A percentile compares a stretch with the other conserved stretches of the same genome.
Evolutionary conservation across 2,888 invertebrate genomes (phyloP).

Genomic region (Campoplex nolae): DNA sequence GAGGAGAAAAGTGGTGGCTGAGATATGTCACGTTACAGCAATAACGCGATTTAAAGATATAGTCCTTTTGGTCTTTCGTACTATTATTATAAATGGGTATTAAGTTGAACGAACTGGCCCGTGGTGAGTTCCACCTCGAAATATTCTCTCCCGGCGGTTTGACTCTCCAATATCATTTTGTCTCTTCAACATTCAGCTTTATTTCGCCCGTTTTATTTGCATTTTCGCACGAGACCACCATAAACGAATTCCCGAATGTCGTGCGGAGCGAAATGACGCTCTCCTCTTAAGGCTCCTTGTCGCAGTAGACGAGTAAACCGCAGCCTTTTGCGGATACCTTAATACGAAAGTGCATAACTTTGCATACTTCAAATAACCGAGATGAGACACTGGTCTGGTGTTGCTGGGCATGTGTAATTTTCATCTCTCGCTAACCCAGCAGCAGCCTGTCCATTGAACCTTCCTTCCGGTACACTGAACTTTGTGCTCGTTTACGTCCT

Average conservation of each 20-base stretch:
- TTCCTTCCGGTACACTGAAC: constrained; percentile 4
- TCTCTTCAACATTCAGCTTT: constrained; percentile 57
- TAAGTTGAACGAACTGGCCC: constrained; percentile 19
- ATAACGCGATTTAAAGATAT: constrained; percentile 50
- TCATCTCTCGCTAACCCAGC: constrained; percentile 13
- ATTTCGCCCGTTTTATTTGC: constrained; percentile 67
- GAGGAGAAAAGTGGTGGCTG: background rate
- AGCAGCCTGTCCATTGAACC: constrained; percentile 29
- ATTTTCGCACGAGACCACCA: constrained; percentile 50
- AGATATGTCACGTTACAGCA: constrained; percentile 62
- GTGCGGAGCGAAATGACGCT: constrained; percentile 15
- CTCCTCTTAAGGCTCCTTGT: constrained; percentile 21
- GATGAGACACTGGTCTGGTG: constrained; percentile 21
- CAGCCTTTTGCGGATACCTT: constrained; percentile 50
- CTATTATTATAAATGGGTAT: background rate
- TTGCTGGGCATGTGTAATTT: constrained; percentile 12
- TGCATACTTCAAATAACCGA: constrained; percentile 65
- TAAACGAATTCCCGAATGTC: constrained; percentile 62
- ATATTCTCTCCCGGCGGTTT: constrained; percentile 47
- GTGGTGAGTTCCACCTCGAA: constrained; percentile 27
- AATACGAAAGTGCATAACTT: constrained; percentile 69
- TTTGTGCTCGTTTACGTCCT: constrained; percentile 1
- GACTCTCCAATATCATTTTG: constrained; percentile 66
- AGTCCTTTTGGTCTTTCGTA: background rate
- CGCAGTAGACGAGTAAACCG: constrained; percentile 18